phyloP scores from a whole-genome alignment of 2,888 invertebrate species.

The Philereme transversata region DNA sequence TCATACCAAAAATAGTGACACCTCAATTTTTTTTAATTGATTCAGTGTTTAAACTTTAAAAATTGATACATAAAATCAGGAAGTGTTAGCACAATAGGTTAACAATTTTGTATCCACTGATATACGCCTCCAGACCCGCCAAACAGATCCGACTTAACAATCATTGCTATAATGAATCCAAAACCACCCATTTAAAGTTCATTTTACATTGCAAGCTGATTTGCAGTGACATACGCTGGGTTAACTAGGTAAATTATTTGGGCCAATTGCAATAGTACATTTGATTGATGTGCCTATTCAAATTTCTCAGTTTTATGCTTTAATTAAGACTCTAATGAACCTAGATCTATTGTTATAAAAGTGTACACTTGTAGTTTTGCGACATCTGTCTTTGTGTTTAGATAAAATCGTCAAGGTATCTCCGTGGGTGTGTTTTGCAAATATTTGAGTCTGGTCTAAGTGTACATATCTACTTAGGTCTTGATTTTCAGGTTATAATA shows the following conservation, averaged over 20 bases:
- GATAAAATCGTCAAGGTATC: background rate
- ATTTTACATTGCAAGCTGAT: background rate
- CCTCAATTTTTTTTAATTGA: too few species aligned
- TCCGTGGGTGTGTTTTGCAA: background rate
- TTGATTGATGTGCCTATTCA: constrained; percentile 40
- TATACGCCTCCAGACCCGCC: too few species aligned
- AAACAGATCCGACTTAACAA: too few species aligned
- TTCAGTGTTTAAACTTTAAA: too few species aligned
- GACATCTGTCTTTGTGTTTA: background rate
- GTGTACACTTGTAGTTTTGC: background rate
- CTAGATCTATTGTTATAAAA: constrained; percentile 17
- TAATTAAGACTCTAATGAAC: constrained; percentile 29
- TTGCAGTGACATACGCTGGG: constrained; percentile 8
- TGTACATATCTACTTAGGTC: background rate
- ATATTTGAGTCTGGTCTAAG: constrained; percentile 2
- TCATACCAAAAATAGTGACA: too few species aligned
- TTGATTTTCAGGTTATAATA: background rate
- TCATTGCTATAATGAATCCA: too few species aligned
- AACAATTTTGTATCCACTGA: too few species aligned
- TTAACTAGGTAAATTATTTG: constrained; percentile 26
- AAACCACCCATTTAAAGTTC: constrained; percentile 2
- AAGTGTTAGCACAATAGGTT: too few species aligned
- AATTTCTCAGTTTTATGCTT: constrained; percentile 20
- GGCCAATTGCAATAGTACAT: constrained; percentile 21
- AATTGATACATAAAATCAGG: too few species aligned